These are phyloP conservation scores for Naja naja DNA, from an alignment of 2,113 vertebrate genomes.

Conservation along the genomic window DNA sequence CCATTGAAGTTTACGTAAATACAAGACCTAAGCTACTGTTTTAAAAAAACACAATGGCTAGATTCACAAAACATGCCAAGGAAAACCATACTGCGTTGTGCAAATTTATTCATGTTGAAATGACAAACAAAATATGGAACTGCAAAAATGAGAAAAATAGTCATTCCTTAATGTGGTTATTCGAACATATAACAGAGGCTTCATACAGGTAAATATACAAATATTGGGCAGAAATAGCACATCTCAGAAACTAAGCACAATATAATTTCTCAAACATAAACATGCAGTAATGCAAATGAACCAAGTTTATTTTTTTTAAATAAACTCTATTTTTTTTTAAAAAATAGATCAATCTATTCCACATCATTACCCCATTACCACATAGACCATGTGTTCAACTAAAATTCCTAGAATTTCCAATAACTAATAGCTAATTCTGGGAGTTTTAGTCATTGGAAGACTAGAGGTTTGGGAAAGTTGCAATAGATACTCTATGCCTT, in stretches of 20 bases:
- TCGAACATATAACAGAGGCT: slow-evolving; percentile 6
- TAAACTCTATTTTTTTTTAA: too few relatives aligned
- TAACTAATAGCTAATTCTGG: background rate
- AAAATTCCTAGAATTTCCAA: background rate
- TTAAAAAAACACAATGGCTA: background rate
- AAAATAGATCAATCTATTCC: background rate
- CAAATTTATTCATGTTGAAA: background rate
- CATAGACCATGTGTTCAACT: background rate
- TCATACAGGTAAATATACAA: background rate
- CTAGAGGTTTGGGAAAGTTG: background rate
- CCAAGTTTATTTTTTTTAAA: background rate
- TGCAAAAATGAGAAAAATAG: background rate
- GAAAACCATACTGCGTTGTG: background rate
- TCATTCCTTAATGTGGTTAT: background rate
- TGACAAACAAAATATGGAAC: background rate
- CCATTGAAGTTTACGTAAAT: background rate
- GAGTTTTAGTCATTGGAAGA: background rate
- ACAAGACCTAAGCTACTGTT: background rate
- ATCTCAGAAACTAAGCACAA: background rate
- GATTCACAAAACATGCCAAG: background rate
- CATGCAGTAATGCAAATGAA: rapidly evolving
- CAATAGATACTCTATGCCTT: background rate
- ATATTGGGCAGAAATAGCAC: background rate
- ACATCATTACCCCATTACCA: background rate
- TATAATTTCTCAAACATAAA: slow-evolving; percentile 8